phyloP scores from a whole-genome alignment of 1,140 invertebrate genomes.

The Apis florea region DNA sequence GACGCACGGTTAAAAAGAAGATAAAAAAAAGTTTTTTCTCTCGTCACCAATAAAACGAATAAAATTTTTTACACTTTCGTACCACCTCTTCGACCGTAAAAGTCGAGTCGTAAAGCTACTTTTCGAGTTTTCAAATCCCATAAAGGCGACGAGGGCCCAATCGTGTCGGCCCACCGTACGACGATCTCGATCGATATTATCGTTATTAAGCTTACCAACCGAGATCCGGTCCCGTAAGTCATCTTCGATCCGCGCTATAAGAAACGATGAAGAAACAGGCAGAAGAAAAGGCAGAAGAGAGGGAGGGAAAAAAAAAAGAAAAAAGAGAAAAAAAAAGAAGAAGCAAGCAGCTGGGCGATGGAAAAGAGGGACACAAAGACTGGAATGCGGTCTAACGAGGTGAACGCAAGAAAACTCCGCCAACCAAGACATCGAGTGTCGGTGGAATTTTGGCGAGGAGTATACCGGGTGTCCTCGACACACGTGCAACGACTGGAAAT shows the following conservation, averaged over 20 bases:
- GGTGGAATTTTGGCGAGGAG: conserved; percentile 67
- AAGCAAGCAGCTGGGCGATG: conserved; percentile 48
- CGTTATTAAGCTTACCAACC: background rate
- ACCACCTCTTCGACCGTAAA: too few species aligned
- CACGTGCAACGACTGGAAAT: background rate
- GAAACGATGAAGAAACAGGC: background rate
- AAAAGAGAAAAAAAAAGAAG: conserved; percentile 29
- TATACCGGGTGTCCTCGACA: conserved; percentile 69
- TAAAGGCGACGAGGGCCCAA: background rate
- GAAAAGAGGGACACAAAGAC: conserved; percentile 67
- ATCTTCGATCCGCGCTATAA: conserved; percentile 14
- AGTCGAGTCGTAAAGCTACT: too few species aligned
- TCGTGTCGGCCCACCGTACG: background rate
- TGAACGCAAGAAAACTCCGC: conserved; percentile 58
- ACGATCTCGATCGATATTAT: background rate
- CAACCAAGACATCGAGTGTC: conserved; percentile 53
- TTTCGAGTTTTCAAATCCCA: too few species aligned
- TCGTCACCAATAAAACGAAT: too few species aligned
- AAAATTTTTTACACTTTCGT: too few species aligned
- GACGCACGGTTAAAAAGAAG: too few species aligned
- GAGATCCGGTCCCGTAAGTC: conserved; percentile 36
- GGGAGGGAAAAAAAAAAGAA: background rate
- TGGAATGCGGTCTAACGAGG: conserved; percentile 69
- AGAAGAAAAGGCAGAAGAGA: background rate
- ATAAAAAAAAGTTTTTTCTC: too few species aligned